Conservation (phyloP, 2,888 invertebrate species). For the Bimastos eiseni region DNA sequence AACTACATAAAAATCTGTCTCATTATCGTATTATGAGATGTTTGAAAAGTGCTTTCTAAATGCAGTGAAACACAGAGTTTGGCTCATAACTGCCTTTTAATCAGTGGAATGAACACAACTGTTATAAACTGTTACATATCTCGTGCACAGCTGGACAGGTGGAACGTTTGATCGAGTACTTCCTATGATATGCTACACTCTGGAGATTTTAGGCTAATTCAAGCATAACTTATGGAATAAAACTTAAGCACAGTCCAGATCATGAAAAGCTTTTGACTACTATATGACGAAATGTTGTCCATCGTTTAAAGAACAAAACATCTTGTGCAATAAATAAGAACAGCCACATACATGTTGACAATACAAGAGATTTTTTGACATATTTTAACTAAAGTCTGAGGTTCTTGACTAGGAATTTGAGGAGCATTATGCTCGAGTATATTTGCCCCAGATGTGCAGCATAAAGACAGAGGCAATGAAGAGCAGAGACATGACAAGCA, state of each 20-base stretch:
- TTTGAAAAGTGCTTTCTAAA: not conserved
- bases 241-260: not conserved
- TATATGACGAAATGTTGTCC: not conserved
- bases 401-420: not conserved
- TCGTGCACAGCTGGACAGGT: not conserved
- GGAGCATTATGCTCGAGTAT: constrained; percentile 53
- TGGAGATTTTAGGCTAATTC: not conserved
- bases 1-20: not conserved
- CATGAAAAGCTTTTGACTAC: not conserved
- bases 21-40: not conserved
- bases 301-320: not conserved
- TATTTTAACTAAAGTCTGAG: not conserved
- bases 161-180: not conserved
- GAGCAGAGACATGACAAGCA: constrained; percentile 95
- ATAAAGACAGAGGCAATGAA: constrained; percentile 99
- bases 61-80: not conserved
- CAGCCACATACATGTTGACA: not conserved
- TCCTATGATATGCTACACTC: not conserved
- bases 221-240: not conserved
- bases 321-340: not conserved
- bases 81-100: not conserved
- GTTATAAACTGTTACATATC: not conserved
- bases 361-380: not conserved
- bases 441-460: constrained; percentile 99
- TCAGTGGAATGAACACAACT: not conserved